These are phyloP conservation scores for Cancer borealis DNA, from an alignment of 2,888 invertebrate genomes.

Conservation along the genomic window DNA sequence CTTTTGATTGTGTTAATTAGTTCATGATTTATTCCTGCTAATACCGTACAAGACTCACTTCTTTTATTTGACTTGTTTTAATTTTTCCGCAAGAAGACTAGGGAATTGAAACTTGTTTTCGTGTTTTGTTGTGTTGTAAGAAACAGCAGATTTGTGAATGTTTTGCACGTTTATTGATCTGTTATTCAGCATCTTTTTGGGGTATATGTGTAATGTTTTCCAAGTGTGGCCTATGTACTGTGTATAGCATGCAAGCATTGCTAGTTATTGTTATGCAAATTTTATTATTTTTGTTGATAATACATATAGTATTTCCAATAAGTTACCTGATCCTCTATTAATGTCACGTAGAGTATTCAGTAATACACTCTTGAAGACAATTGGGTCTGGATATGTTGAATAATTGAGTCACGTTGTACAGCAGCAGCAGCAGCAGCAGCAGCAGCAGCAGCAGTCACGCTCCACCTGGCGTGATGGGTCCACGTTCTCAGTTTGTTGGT, in stretches of 20 bases:
- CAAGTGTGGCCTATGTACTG: no score
- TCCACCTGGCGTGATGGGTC: background rate
- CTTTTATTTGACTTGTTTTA: background rate
- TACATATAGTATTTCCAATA: background rate
- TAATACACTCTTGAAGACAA: background rate
- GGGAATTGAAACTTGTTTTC: background rate
- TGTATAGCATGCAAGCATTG: background rate
- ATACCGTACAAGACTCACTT: background rate
- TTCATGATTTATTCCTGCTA: no score
- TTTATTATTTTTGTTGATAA: background rate
- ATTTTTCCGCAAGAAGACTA: background rate
- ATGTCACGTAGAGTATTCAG: background rate
- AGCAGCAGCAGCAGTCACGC: background rate
- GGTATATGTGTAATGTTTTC: no score
- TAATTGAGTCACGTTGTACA: background rate
- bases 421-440: no score
- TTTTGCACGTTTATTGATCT: no score
- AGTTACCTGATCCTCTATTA: background rate
- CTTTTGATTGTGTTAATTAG: no score
- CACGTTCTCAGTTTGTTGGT: background rate
- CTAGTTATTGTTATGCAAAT: background rate
- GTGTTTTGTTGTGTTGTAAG: background rate
- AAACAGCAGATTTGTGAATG: no score
- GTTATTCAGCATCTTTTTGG: no score
- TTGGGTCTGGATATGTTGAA: background rate